Base-by-base conservation (phyloP, 2,888 invertebrate genomes). In the Choristoneura rosaceana region DNA sequence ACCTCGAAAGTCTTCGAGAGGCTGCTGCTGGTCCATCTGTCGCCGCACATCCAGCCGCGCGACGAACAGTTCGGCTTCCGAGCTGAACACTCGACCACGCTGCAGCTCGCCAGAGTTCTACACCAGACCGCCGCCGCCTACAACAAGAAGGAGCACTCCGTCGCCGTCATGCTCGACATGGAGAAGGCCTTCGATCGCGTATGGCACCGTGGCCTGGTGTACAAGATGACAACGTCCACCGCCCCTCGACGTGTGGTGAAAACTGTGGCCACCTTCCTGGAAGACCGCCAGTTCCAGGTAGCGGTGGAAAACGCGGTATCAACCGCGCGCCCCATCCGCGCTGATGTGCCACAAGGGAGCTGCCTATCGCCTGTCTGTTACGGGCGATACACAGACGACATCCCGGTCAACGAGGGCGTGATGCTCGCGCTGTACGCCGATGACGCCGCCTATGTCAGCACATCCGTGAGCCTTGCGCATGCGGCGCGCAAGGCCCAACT, bases 171-270 rank as follows among this genome's bases (percentile, higher is more conserved):
- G 65, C 76, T 82, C 0, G 81, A 83, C 68, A 78, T 82, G 67
- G 81, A 79, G 79, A n/a, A n/a, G n/a, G n/a, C 81, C 5, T 82
- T 85, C 70, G 82, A 84, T 68, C 41, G 77, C 0, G 81, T 85
- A 0, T 82, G 83, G 83, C 82, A 84, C 66, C 63, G 69, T 0
- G 81, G 84, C 4, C 78, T 84, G 3, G 10, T 82, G 0, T 77
- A 69, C 70, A 84, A 83, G 50, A 63, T 82, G n/a, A 17, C 75
- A 0, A 55, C 12, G 3, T 47, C 77, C 0, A 2, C 70, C 77
- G 4, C 81, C 78, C 71, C 74, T 82, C 0, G 3, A 50, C 0
- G 25, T n/a, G n/a, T n/a, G n/a, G n/a, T n/a, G n/a, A n/a, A n/a
- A n/a, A n/a, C n/a, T n/a, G n/a, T n/a, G n/a, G n/a, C n/a, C n/a